Evolutionary conservation across 2,888 invertebrate species (phyloP), one percentile per base, ranked within the genome.

Genomic region (Chymomyza fuscimana): DNA sequence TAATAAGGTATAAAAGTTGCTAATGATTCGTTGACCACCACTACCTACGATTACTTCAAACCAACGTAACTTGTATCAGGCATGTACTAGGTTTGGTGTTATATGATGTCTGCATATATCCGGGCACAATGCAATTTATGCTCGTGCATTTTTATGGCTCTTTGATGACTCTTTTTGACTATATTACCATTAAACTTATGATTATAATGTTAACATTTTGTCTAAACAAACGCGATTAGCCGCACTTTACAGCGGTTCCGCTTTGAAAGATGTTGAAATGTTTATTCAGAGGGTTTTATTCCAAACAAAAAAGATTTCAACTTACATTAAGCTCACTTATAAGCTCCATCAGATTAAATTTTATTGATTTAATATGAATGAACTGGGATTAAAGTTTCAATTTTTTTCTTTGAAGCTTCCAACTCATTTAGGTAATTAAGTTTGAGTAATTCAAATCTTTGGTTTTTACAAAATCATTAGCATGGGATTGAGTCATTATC

Each of bases 1-100:
- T 85, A 82, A 73, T 77, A 64, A 70, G 51, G 60, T 81, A 80
- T 87, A 82, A 82, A 85, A 76, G 78, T 71, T 70, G 69, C 70
- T 86, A 80, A 87, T 85, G 67, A 46, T 46, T 46, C 40, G 40
- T 12, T 46, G 40, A 12, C 40, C 40, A 46, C 4, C 12, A 46
- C 40, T 46, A 46, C 40, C 10, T 46, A 46, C 40, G 12, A 25
- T 25, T 36, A 7, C 36, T 36, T 36, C 36, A 36, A 36, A 36
- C 7, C 6, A 36, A 36, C 9, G 25, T 46, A 12, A 46, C 6
- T 12, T 46, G 4, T 46, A 46, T 46, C 3, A 2, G 32, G 32
- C 32, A 3, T 46, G 40, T 46, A 46, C 40, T 46, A 46, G 40
- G 40, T 7, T 46, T 5, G 40, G 40, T 15, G 10, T 46, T 46